These are phyloP conservation scores for Stratiomys singularior DNA, from an alignment of 2,888 invertebrate species.

Conservation along the genomic window DNA sequence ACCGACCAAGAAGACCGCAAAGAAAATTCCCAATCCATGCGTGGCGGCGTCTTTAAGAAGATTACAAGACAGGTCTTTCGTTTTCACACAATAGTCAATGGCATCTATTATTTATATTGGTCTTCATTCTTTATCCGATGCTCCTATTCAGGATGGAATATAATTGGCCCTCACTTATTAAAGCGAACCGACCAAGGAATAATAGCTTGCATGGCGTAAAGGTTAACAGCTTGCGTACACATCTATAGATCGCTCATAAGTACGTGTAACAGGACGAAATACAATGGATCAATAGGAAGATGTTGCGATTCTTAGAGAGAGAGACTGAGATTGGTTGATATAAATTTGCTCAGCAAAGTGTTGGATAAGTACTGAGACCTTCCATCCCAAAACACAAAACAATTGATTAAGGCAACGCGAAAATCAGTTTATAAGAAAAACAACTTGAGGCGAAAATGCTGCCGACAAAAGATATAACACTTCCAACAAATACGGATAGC, in stretches of 20 bases:
- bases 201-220: background rate
- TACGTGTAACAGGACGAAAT: background rate
- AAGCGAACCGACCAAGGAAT: conserved; percentile 17
- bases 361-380: background rate
- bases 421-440: conserved; percentile 19
- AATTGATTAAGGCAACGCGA: conserved; percentile 17
- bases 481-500: background rate
- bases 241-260: background rate
- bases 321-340: background rate
- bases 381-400: conserved; percentile 21
- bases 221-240: conserved; percentile 4
- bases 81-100: conserved; percentile 19
- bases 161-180: conserved; percentile 6
- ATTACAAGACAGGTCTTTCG: conserved; percentile 20
- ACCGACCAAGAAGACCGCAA: conserved; percentile 18
- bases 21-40: conserved; percentile 21
- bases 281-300: conserved; percentile 21
- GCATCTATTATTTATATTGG: conserved; percentile 34
- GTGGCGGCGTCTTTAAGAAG: conserved; percentile 31
- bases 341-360: background rate
- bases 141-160: conserved; percentile 36
- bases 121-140: conserved; percentile 22
- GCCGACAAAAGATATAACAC: conserved; percentile 9
- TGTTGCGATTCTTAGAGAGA: conserved; percentile 9
- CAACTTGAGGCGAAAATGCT: background rate